Base-by-base conservation (phyloP, 2,797 vertebrate species). In the Pitangus sulphuratus region DNA sequence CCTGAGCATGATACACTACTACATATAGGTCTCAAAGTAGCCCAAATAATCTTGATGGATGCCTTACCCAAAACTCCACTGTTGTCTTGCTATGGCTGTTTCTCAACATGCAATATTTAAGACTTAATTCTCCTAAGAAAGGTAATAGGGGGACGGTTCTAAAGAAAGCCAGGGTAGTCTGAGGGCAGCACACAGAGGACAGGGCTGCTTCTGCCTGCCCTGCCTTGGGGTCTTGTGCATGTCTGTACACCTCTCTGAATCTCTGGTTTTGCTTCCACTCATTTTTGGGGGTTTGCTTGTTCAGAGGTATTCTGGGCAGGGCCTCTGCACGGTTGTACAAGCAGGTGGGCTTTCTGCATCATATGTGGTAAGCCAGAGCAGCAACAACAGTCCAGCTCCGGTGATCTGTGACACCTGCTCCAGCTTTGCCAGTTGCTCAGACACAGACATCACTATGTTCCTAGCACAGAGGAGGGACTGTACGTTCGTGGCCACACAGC, bases 391-490 rank as follows among this genome's bases (percentile, higher is more conserved):
- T 15, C 53, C 56, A 70, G 60, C 25, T 35, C 51, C 40, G 33
- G 53, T 11, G 48, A 53, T 58, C 58, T 86, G 47, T 1, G 3
- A 65, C 20, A 48, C 24, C 24, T 25, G 56, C 37, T 90, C 40
- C 80, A 82, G 83, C 57, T 70, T 21, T 39, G 45, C 40, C 12
- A 40, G 26, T 4, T 53, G 56, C 35, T 75, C 39, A 56, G 75
- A 53, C 44, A 71, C 4, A 2, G 54, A 68, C 0, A 0, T 44
- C 51, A 45, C 24, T 9, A 51, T 70, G 35, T 8, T 84, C 44
- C 33, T 39, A 58, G 54, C 8, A 8, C 37, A 74, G 48, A 84
- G 77, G 31, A 90, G 30, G 18, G 48, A 53, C 26, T 81, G 60
- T 30, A 64, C 1, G 0, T 48, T 47, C 74, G 62, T 37, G 80